Conservation (phyloP, 2,888 invertebrate genomes). For the Psococerastis gibbosa region DNA sequence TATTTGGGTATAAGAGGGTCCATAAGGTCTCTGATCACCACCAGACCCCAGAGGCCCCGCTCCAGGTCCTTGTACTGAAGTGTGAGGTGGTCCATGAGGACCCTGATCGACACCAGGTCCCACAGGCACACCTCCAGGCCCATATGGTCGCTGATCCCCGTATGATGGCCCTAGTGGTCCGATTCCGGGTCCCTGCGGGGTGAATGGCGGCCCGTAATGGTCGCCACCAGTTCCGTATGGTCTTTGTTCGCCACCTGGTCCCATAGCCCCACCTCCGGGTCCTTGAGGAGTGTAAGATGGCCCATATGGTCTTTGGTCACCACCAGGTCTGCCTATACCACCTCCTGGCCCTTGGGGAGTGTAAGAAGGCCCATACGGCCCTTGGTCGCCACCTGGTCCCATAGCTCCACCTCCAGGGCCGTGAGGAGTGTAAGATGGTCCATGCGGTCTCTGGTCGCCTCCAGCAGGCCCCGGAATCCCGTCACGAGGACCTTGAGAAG, state of each 20-base stretch:
- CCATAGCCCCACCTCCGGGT: constrained; percentile 9
- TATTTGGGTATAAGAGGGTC: too few species aligned
- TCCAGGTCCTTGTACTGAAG: too few species aligned
- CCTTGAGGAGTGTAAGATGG: constrained; percentile 11
- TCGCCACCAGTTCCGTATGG: background rate
- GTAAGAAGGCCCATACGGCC: constrained; percentile 12
- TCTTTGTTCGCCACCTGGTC: background rate
- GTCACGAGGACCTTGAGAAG: too few species aligned
- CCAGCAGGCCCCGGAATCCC: too few species aligned
- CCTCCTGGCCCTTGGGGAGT: constrained; percentile 1
- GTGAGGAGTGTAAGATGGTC: constrained; percentile 13
- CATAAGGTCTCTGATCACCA: too few species aligned
- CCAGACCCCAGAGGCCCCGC: too few species aligned
- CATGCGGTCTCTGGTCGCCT: too few species aligned
- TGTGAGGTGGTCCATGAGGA: too few species aligned
- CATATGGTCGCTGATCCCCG: too few species aligned
- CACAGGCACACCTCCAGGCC: constrained; percentile 12
- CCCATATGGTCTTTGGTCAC: too few species aligned
- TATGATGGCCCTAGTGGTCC: constrained; percentile 11
- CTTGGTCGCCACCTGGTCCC: constrained; percentile 14
- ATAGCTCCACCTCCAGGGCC: constrained; percentile 12
- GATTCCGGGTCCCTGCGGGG: constrained; percentile 12
- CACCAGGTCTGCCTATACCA: constrained; percentile 9
- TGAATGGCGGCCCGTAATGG: background rate
- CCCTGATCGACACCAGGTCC: constrained; percentile 8